These are phyloP conservation scores for Lycia hirtaria DNA, from an alignment of 2,888 invertebrate genomes.

Conservation along the genomic window DNA sequence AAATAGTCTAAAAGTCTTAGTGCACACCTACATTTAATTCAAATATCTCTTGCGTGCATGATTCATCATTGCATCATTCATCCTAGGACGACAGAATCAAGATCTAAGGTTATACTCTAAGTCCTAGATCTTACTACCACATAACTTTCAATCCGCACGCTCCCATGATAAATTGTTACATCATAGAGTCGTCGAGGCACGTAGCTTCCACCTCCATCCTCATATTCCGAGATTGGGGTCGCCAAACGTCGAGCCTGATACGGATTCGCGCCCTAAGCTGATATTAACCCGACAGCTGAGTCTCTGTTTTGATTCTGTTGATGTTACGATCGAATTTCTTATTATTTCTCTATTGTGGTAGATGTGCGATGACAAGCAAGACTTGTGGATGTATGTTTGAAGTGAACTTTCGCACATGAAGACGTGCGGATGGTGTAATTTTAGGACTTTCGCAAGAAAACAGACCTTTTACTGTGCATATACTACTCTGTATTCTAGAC, in stretches of 20 bases:
- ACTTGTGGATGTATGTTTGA: too few relatives aligned
- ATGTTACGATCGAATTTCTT: not conserved
- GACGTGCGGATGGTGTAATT: too few relatives aligned
- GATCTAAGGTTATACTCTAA: not conserved
- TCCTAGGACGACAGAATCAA: not conserved
- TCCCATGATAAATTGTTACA: conserved; percentile 24
- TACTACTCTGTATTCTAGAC: too few relatives aligned
- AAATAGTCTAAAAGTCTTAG: too few relatives aligned
- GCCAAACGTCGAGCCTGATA: conserved; percentile 14
- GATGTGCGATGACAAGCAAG: too few relatives aligned
- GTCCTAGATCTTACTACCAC: conserved; percentile 4
- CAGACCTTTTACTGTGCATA: too few relatives aligned
- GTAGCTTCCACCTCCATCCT: conserved; percentile 22
- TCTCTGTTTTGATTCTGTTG: conserved; percentile 7
- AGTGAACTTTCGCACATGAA: too few relatives aligned
- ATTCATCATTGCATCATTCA: not conserved
- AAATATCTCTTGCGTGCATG: too few relatives aligned
- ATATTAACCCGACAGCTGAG: conserved; percentile 4
- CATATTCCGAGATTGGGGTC: conserved; percentile 29
- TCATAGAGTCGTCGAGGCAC: conserved; percentile 24
- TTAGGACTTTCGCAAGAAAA: too few relatives aligned
- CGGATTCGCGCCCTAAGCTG: conserved; percentile 16
- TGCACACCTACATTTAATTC: too few relatives aligned
- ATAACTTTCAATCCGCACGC: conserved; percentile 24
- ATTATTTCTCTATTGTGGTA: not conserved